Conservation (phyloP, 2,888 invertebrate species). For the Lithosia quadra region DNA sequence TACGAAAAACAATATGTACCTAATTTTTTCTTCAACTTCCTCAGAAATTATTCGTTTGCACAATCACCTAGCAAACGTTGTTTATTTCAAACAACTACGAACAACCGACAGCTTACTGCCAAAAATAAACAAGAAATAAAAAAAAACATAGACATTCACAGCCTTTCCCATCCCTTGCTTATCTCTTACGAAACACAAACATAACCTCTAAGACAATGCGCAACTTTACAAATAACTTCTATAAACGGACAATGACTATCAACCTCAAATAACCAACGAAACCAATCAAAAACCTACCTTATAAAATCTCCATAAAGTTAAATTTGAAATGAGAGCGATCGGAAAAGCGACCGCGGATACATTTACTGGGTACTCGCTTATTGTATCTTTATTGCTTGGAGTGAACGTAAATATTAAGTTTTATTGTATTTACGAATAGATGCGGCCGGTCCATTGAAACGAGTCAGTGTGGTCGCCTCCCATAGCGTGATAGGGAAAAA, state of each 20-base stretch:
- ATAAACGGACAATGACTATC: conserved; percentile 64
- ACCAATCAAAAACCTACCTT: conserved; percentile 50
- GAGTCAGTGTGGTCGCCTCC: conserved; percentile 83
- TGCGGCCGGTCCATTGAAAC: conserved; percentile 66
- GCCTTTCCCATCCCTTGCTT: conserved; percentile 71
- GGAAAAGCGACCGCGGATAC: conserved; percentile 59
- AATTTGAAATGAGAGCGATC: conserved; percentile 23
- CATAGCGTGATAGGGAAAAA: conserved; percentile 73
- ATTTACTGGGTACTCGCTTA: conserved; percentile 76
- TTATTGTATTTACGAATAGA: conserved; percentile 84
- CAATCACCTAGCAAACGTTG: conserved; percentile 41
- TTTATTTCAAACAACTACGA: conserved; percentile 46
- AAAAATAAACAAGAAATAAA: conserved; percentile 69
- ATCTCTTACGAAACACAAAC: conserved; percentile 78
- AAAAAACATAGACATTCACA: conserved; percentile 56
- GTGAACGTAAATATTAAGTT: conserved; percentile 83
- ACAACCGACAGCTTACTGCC: conserved; percentile 67
- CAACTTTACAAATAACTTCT: conserved; percentile 79
- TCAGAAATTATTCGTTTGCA: conserved; percentile 40
- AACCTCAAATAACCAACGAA: conserved; percentile 37
- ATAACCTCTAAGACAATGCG: conserved; percentile 76
- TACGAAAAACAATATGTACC: conserved; percentile 33
- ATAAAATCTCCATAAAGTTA: conserved; percentile 34
- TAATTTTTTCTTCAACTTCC: conserved; percentile 39
- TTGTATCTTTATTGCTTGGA: conserved; percentile 81